Evolutionary conservation across 2,113 vertebrate genomes (phyloP), one percentile per base, ranked within the genome.

Genomic region (Sprattus sprattus): DNA sequence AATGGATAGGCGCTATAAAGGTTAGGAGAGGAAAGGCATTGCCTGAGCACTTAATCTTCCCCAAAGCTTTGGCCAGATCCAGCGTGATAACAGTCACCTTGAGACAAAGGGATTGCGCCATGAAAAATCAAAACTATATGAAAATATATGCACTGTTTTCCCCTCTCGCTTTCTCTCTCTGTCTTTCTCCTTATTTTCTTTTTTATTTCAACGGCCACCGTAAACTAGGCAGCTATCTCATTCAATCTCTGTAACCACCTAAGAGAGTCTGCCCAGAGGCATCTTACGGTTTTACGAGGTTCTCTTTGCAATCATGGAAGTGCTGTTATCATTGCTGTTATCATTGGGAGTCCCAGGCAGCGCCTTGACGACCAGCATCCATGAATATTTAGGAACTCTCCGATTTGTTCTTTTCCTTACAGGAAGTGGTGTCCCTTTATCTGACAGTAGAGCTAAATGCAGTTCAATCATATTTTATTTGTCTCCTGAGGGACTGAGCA

Each of bases 51-150:
- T 94, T 94, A 93, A 93, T 93, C 92, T 90, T 88, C 86, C 32
- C 85, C 87, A 85, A 86, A 86, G 92, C 92, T 93, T 92, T 90
- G 87, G 88, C 85, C 52, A 88, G 91, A 92, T 94, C 90, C 87
- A 83, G 87, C 89, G 88, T 91, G 92, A 93, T 93, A 93, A 92
- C 91, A 92, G 91, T 94, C 92, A 95, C 93, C 95, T 95, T 96
- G 93, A 93, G 89, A 91, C 92, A 93, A 93, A 92, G 91, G 91
- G 91, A 94, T 95, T 92, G 92, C 86, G 84, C 90, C 46, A 78
- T 78, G 71, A 39, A 78, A 78, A 39, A 78, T 78, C 71, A 78
- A 32, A 11, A 39, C 28, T 39, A n/a, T n/a, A n/a, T 39, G 28
- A 39, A 78, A 78, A 78, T 78, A 78, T 78, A 78, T 78, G 71